Base-by-base conservation (phyloP, 2,113 vertebrate species). In the Chelonoidis abingdonii region DNA sequence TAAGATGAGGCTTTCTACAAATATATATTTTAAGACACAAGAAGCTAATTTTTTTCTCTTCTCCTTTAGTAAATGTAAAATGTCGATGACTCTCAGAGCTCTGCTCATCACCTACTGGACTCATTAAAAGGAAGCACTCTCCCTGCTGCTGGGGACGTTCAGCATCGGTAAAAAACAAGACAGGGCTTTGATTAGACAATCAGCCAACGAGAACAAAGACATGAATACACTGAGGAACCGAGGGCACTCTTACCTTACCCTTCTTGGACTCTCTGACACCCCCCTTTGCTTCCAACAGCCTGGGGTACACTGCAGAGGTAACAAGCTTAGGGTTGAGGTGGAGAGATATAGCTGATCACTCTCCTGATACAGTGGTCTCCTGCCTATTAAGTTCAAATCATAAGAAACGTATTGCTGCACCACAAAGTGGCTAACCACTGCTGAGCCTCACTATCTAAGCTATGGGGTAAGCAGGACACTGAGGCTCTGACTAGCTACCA, bases 11-110 rank as follows among this genome's bases (percentile, higher is more conserved):
- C 29, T 79, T 56, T 8, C 13, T 8, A 92, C 10, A 94, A 65
- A 27, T n/a, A 94, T 79, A 65, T 62, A 50, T 72, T 93, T 97
- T 56, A 93, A 89, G 69, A 89, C 86, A 47, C 29, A 57, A 84
- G 93, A 92, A 93, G 41, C 89, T 31, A 88, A 89, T n/a, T 17
- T 2, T n/a, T 92, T 90, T 84, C 83, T 82, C 56, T 92, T 54
- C 24, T 80, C 76, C 69, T 82, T 83, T 0, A 94, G n/a, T 52
- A 85, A 88, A 72, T 0, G 1, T 29, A 9, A 93, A 92, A 8
- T n/a, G 38, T 54, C 82, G 54, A 84, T 91, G 81, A 84, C 84
- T 79, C 65, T 92, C 81, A 69, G 35, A 76, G 88, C 21, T 89
- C 80, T 93, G 82, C 85, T 56, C 85, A 38, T 78, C 38, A 56